Base-by-base conservation (phyloP, 2,888 invertebrate species). In the Dolichopus griseipennis region DNA sequence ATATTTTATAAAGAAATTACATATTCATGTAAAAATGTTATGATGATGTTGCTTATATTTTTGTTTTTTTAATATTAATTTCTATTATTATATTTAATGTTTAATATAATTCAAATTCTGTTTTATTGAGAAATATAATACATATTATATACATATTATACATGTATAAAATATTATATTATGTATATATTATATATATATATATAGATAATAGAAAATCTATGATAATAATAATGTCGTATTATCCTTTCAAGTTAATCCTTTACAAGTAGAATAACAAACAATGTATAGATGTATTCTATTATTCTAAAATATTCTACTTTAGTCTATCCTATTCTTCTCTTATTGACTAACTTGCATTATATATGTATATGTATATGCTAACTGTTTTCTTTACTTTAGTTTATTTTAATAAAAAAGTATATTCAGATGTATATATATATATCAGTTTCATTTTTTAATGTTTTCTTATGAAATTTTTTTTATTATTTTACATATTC, bases 181-280 rank as follows among this genome's bases (percentile, higher is more conserved):
- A 4, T 27, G 27, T 27, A 37, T 37, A 37, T 37, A 7, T n/a
- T 37, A 37, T 37, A 37, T 5, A 37, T 37, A 37, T 10, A 37
- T 37, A 37, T 12, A n/a, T 52, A 52, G 1, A 52, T 2, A 18
- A 52, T 12, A 52, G 18, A 52, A 52, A 18, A 52, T 52, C 52
- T 15, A 12, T 52, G 52, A 52, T 52, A 52, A 52, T 52, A 52
- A 52, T 52, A 52, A 52, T 52, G 52, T 52, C 52, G 52, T 18
- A 41, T 52, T 52, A 52, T 52, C 52, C 52, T 52, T 52, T 52
- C 52, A 52, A 52, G 52, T 52, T 52, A 52, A 52, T 52, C 52
- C 52, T 52, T n/a, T 52, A 52, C 52, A 52, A 52, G 52, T 52
- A 52, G 52, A 52, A 52, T 52, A 52, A 52, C 52, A 52, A 52